Evolutionary conservation across 64 coral and sea anemone species (phyloP).

Genomic region (Pocillopora damicornis): DNA sequence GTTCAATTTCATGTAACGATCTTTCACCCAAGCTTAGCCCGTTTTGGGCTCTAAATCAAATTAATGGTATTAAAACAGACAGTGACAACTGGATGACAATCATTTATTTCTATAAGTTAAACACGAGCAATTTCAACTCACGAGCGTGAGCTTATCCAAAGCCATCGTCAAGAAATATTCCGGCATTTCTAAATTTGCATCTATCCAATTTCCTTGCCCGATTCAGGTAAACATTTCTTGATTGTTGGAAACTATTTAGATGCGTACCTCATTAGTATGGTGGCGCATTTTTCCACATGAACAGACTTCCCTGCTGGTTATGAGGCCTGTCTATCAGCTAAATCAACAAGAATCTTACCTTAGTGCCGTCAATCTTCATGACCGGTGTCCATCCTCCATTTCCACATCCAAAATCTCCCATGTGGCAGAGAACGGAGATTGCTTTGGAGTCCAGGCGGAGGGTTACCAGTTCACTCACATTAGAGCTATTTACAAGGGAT

Average conservation of each 20-base stretch:
- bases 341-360: neutral
- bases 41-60: neutral
- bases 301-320: neutral
- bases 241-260: no score
- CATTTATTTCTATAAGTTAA: no score
- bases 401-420: conserved; percentile 3
- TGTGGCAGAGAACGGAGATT: neutral
- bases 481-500: neutral
- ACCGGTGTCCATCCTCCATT: conserved; percentile 2
- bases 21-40: no score
- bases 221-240: no score
- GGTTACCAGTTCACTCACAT: neutral
- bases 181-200: no score
- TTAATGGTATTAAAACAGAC: neutral
- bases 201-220: no score
- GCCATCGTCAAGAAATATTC: no score
- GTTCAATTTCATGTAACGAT: neutral
- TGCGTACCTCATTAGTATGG: no score
- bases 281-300: no score
- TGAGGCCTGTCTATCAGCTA: neutral
- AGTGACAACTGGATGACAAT: no score
- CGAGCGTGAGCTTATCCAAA: no score
- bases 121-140: no score
- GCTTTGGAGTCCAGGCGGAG: neutral
- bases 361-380: neutral